Base-by-base conservation (phyloP, 2,797 vertebrate genomes). In the Philypnodon macrostomus region DNA sequence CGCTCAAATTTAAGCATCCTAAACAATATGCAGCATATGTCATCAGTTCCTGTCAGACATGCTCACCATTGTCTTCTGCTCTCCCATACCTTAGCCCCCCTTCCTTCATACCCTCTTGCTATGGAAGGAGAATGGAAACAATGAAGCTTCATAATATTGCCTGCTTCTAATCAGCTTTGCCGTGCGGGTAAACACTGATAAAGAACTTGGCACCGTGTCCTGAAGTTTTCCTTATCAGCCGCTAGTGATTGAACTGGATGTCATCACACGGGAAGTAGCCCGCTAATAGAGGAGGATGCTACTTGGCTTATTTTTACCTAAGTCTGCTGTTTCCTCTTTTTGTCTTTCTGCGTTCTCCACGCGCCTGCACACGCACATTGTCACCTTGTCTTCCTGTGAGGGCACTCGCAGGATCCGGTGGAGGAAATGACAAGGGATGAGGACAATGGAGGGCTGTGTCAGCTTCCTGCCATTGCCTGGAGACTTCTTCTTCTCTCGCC, bases 131-230 rank as follows among this genome's bases (percentile, higher is more conserved):
- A 80, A 69, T 73, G 53, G 58, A 83, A 79, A 89, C 85, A 87
- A 85, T 83, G 70, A 74, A 24, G 67, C 69, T 84, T 83, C 69
- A 78, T 81, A 84, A 77, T 74, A 70, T 79, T 71, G 66, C 72
- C 49, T 62, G 57, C 78, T 74, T 77, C 69, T 89, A 91, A 91
- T 90, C 89, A 87, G 84, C 77, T 84, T 82, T 80, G 79, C 83
- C 83, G 81, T 74, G 68, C 76, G 68, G 77, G 80, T 83, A 86
- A 85, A 85, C 75, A 76, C 69, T 86, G 85, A 89, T 88, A 87
- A 88, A 88, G 79, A 87, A 81, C 79, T 86, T 88, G 87, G 84
- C 87, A 84, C 78, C 53, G 74, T 67, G 62, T 87, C 79, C 74
- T 46, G 44, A 54, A 76, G 81, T 73, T 73, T 81, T n/a, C 68